Base-by-base conservation (phyloP, 2,888 invertebrate species). In the Lasioglossum oenotherae region DNA sequence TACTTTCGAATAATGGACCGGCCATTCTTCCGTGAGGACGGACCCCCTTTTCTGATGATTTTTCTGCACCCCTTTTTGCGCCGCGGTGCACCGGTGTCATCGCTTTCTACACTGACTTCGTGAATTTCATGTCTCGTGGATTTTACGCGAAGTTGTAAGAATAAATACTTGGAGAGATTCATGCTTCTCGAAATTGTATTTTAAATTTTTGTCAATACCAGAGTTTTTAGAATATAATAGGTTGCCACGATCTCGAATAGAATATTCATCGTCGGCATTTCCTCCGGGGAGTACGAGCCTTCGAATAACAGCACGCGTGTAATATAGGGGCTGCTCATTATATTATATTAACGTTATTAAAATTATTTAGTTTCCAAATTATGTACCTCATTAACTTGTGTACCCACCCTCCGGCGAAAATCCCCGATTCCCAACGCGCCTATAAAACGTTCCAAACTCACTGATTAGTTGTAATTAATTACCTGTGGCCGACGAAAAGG, bases 1-100 rank as follows among this genome's bases (percentile, higher is more conserved):
- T 71, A 57, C 78, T 79, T 76, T 76, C 81, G 53, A 80, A 64
- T 74, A 72, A 80, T 49, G 35, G 77, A 85, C 57, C 31, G 35
- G 35, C 35, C 23, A 35, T 46, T 84, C 73, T 76, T 75, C 53
- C 35, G 16, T 4, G n/a, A 57, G n/a, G 27, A 60, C 60, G 14
- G 60, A 27, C 27, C 14, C 27, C 27, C 1, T 16, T 16, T 60
- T 14, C 10, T n/a, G n/a, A 53, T n/a, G 53, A 53, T 53, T 53
- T 53, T 23, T 10, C 53, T 53, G 53, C 53, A 23, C 8, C 53
- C 53, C 10, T 10, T 49, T 53, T 53, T 53, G 23, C 23, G 49
- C 49, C 49, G 23, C 6, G 23, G 49, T 53, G 8, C 23, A 23
- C 23, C 53, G 53, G 8, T 23, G 53, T 23, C 53, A 23, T 8